Percentiles rank a stretch among this genome's conserved stretches.
phyloP scores from a whole-genome alignment of 2,113 vertebrate genomes.

The Setophaga coronata region DNA sequence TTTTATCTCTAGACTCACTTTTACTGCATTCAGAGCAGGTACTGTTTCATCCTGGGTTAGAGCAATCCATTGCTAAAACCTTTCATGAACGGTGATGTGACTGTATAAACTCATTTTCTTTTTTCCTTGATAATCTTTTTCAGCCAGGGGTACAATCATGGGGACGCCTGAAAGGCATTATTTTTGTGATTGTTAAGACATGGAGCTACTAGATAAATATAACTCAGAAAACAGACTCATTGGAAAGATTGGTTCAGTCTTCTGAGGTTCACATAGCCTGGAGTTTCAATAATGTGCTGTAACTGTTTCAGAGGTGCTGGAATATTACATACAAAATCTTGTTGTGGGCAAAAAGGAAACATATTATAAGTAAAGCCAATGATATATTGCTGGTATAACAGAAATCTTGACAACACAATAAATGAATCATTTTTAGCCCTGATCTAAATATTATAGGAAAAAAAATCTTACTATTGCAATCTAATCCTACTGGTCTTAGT shows the following conservation, averaged over 20 bases:
- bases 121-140: background rate
- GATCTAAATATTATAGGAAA: background rate
- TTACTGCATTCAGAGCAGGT: background rate
- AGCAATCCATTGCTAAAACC: background rate
- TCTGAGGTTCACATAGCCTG: background rate
- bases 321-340: background rate
- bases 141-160: background rate
- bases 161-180: background rate
- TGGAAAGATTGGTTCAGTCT: background rate
- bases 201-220: background rate
- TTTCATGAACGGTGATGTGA: background rate
- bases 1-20: background rate
- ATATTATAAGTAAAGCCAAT: background rate
- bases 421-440: background rate
- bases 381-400: background rate
- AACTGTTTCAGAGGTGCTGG: background rate
- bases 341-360: background rate
- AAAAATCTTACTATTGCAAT: background rate
- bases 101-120: background rate
- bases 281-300: background rate
- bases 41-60: background rate
- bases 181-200: background rate
- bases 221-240: background rate
- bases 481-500: background rate
- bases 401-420: background rate